Evolutionary conservation across 2,113 vertebrate species (phyloP).

Genomic region (Hippocampus abdominalis): DNA sequence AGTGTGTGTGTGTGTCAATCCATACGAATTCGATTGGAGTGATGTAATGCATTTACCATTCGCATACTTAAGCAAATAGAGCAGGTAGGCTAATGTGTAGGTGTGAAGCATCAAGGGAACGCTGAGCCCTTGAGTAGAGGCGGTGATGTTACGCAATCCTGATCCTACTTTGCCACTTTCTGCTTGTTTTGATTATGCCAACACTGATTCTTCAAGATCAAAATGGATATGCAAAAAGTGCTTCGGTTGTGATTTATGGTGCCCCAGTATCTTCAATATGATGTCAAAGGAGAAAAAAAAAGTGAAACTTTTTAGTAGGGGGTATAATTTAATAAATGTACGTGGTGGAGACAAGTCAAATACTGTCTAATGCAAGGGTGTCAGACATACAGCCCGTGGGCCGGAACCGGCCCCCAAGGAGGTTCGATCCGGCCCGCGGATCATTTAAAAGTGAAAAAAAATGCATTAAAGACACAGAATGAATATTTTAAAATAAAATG

Average conservation of each 20-base stretch:
- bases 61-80: not conserved
- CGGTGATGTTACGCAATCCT: constrained; percentile 39
- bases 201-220: not conserved
- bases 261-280: not conserved
- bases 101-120: constrained; percentile 24
- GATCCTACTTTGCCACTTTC: constrained; percentile 1
- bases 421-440: too few species aligned
- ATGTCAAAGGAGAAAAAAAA: too few species aligned
- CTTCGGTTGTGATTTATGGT: not conserved
- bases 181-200: constrained; percentile 1
- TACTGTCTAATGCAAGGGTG: too few species aligned
- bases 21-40: not conserved
- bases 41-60: not conserved
- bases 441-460: too few species aligned
- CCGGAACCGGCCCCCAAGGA: too few species aligned
- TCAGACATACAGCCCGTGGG: too few species aligned
- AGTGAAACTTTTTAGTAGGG: too few species aligned
- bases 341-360: too few species aligned
- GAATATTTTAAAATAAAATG: too few species aligned
- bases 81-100: constrained; percentile 18
- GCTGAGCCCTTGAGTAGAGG: constrained; percentile 50
- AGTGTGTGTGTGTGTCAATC: too few species aligned
- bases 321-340: too few species aligned
- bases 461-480: too few species aligned
- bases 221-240: not conserved